Evolutionary conservation across 1,140 invertebrate genomes (phyloP).

Genomic region (Chrysomallon squamiferum): DNA sequence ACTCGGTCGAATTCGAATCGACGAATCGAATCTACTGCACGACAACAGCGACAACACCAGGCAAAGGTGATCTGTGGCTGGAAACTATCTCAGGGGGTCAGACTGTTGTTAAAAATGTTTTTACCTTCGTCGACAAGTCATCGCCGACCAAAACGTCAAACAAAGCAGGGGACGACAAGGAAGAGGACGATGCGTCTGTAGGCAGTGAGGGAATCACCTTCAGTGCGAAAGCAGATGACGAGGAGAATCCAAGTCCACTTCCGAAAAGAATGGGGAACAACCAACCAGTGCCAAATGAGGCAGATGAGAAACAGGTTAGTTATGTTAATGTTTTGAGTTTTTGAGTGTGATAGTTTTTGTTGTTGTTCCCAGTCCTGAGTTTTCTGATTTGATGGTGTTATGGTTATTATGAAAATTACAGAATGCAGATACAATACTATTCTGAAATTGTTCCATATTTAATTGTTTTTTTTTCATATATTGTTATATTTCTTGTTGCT

Average conservation of each 20-base stretch:
- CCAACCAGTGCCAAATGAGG: background rate
- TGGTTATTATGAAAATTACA: too few relatives aligned
- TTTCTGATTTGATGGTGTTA: too few relatives aligned
- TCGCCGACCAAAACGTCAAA: background rate
- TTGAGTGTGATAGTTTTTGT: too few relatives aligned
- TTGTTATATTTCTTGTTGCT: too few relatives aligned
- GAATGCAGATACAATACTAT: too few relatives aligned
- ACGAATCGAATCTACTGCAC: slow-evolving; percentile 45
- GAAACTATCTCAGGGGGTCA: slow-evolving; percentile 57
- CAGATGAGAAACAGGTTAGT: background rate
- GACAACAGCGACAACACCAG: slow-evolving; percentile 45
- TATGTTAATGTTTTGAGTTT: too few relatives aligned
- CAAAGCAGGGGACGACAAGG: slow-evolving; percentile 2
- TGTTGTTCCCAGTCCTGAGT: too few relatives aligned
- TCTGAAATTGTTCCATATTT: too few relatives aligned
- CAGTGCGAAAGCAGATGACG: background rate
- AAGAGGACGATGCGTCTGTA: background rate
- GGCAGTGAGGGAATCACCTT: slow-evolving; percentile 8
- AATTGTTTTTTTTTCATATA: too few relatives aligned
- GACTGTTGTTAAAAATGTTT: slow-evolving; percentile 43
- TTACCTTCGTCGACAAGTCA: slow-evolving; percentile 40
- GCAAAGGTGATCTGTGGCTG: slow-evolving; percentile 51
- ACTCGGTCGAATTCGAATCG: slow-evolving; percentile 56
- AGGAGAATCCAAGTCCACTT: slow-evolving; percentile 2
- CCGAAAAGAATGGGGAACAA: background rate